phyloP scores from a whole-genome alignment of 2,888 invertebrate species.

The Trichogramma dendrolimi region DNA sequence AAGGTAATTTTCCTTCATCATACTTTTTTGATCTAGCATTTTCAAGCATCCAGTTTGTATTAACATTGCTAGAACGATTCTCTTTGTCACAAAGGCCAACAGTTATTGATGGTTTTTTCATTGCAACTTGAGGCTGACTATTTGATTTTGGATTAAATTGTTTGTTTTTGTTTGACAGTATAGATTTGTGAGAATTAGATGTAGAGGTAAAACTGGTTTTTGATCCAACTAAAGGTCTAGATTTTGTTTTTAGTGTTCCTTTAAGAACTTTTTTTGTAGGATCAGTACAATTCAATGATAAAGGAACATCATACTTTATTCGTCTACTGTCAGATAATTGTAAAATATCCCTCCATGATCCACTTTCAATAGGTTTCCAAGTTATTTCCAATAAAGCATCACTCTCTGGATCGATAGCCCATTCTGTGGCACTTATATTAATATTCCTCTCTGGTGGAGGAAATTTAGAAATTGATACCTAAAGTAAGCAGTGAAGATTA shows the following conservation, averaged over 20 bases:
- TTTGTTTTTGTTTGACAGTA: slow-evolving; percentile 1
- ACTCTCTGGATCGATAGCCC: slow-evolving; percentile 56
- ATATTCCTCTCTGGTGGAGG: slow-evolving; percentile 60
- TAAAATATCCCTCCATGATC: slow-evolving; percentile 61
- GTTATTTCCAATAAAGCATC: slow-evolving; percentile 58
- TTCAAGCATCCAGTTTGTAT: slow-evolving; percentile 22
- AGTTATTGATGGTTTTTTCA: slow-evolving; percentile 24
- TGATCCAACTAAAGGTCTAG: slow-evolving; percentile 5
- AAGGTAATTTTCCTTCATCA: slow-evolving; percentile 21
- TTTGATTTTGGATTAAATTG: slow-evolving; percentile 1
- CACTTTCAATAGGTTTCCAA: slow-evolving; percentile 63
- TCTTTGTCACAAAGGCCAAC: slow-evolving; percentile 27
- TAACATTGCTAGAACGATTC: slow-evolving; percentile 27
- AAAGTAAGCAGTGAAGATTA: slow-evolving; percentile 9
- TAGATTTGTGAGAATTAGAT: slow-evolving; percentile 1
- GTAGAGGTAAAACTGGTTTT: background rate
- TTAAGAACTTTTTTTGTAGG: slow-evolving; percentile 18
- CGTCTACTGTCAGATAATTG: slow-evolving; percentile 62
- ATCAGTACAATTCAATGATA: slow-evolving; percentile 32
- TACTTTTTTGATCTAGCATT: slow-evolving; percentile 24
- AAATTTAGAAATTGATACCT: slow-evolving; percentile 56
- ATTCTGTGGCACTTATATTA: slow-evolving; percentile 57
- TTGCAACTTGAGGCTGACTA: slow-evolving; percentile 5
- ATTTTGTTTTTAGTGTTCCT: slow-evolving; percentile 8
- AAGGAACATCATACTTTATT: slow-evolving; percentile 64